Evolutionary conservation across 2,888 invertebrate species (phyloP).

Genomic region (Odontocolon sp.): DNA sequence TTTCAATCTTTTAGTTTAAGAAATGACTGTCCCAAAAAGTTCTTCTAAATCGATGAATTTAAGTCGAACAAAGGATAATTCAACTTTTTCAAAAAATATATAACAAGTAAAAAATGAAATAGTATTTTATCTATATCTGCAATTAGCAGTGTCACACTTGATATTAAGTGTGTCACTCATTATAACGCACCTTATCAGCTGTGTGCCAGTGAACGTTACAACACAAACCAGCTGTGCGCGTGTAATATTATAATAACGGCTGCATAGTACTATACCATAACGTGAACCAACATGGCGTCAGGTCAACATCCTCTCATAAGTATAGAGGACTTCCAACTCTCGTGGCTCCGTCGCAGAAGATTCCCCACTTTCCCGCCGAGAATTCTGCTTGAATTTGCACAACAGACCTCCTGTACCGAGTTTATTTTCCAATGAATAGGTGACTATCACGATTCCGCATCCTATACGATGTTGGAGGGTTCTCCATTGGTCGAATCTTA

Average conservation of each 20-base stretch:
- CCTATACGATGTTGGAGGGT: too few species aligned
- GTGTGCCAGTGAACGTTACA: constrained; percentile 38
- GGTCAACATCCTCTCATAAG: constrained; percentile 81
- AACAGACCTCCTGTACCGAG: background rate
- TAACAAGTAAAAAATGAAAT: too few species aligned
- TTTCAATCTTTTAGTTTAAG: too few species aligned
- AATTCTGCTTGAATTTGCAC: constrained; percentile 28
- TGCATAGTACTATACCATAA: constrained; percentile 52
- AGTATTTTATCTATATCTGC: too few species aligned
- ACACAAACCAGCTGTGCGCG: constrained; percentile 69
- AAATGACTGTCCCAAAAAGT: too few species aligned
- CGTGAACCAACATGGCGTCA: constrained; percentile 75
- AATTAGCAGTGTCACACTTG: constrained; percentile 9
- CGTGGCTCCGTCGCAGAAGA: background rate
- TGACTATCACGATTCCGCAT: too few species aligned
- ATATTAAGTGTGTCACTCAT: constrained; percentile 50
- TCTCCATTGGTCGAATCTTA: too few species aligned
- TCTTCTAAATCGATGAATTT: too few species aligned
- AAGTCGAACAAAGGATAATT: too few species aligned
- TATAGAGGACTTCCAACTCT: constrained; percentile 40
- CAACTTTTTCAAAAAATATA: too few species aligned
- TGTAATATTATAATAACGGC: constrained; percentile 77
- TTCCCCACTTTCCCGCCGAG: constrained; percentile 79
- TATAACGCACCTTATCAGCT: constrained; percentile 25
- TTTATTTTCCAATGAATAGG: background rate